These are phyloP conservation scores for Xylota sylvarum DNA, from an alignment of 2,888 invertebrate genomes.

Conservation along the genomic window DNA sequence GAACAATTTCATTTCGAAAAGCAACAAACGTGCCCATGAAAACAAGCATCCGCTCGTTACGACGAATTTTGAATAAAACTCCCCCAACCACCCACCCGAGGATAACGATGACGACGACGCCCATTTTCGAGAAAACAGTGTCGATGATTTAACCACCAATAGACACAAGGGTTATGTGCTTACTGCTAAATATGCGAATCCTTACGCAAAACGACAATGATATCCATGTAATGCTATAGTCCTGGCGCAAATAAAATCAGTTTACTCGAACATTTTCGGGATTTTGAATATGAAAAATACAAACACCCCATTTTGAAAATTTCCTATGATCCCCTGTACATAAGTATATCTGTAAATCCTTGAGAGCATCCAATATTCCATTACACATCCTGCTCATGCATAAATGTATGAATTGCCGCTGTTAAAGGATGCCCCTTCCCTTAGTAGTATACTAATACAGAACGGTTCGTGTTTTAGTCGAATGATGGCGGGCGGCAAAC, in stretches of 20 bases:
- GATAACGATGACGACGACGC: constrained; percentile 52
- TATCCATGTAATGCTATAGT: constrained; percentile 73
- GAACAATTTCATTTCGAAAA: constrained; percentile 50
- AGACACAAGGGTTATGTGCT: constrained; percentile 76
- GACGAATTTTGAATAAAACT: constrained; percentile 56
- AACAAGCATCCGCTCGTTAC: constrained; percentile 53
- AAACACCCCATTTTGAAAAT: constrained; percentile 51
- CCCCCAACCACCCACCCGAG: constrained; percentile 3
- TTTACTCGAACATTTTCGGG: constrained; percentile 71
- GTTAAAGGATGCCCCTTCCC: constrained; percentile 52
- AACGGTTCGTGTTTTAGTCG: neutral
- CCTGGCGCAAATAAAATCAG: constrained; percentile 75
- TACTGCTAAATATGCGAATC: constrained; percentile 75
- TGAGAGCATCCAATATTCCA: constrained; percentile 68
- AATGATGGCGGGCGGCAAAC: no score
- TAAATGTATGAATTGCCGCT: constrained; percentile 74
- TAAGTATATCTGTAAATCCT: constrained; percentile 34
- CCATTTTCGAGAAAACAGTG: constrained; percentile 71
- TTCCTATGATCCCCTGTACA: constrained; percentile 53
- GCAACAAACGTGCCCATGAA: constrained; percentile 50
- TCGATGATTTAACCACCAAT: constrained; percentile 77
- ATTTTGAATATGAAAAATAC: constrained; percentile 77
- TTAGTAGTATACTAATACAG: constrained; percentile 32
- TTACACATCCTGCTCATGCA: constrained; percentile 76
- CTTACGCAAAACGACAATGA: constrained; percentile 75